These are phyloP conservation scores for Drosophila lowei DNA, from an alignment of 1,140 invertebrate species.

Conservation along the genomic window DNA sequence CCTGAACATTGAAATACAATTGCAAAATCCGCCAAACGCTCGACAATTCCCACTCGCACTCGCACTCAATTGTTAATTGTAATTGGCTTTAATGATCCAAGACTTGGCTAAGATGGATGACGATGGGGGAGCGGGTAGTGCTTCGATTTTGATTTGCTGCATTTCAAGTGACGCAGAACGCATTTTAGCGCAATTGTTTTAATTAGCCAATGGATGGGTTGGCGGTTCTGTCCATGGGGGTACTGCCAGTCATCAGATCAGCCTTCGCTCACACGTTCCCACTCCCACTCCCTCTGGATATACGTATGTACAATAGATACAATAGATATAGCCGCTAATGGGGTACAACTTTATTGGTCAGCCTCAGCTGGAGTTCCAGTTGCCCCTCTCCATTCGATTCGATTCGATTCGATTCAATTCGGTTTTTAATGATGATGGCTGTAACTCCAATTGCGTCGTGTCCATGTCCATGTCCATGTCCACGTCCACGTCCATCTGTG, in stretches of 20 bases:
- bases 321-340: slow-evolving; percentile 61
- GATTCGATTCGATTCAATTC: slow-evolving; percentile 45
- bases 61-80: slow-evolving; percentile 60
- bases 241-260: too few relatives aligned
- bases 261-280: neutral
- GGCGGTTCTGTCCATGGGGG: neutral
- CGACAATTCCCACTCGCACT: slow-evolving; percentile 53
- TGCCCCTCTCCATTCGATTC: slow-evolving; percentile 2
- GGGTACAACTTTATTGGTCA: slow-evolving; percentile 76
- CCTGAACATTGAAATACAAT: slow-evolving; percentile 29
- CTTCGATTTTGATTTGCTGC: slow-evolving; percentile 56
- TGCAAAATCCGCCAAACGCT: slow-evolving; percentile 44
- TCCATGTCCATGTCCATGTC: slow-evolving; percentile 7
- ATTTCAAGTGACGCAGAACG: slow-evolving; percentile 59
- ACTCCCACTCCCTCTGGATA: neutral
- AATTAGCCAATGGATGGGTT: slow-evolving; percentile 41
- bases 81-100: slow-evolving; percentile 73
- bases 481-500: slow-evolving; percentile 6
- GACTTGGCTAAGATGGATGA: neutral
- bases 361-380: slow-evolving; percentile 11
- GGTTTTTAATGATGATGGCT: slow-evolving; percentile 69
- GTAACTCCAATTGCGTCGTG: slow-evolving; percentile 55
- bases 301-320: neutral
- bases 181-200: slow-evolving; percentile 64
- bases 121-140: slow-evolving; percentile 2